Evolutionary conservation across 1,140 invertebrate species (phyloP).

Genomic region (Drosophila ambigua): DNA sequence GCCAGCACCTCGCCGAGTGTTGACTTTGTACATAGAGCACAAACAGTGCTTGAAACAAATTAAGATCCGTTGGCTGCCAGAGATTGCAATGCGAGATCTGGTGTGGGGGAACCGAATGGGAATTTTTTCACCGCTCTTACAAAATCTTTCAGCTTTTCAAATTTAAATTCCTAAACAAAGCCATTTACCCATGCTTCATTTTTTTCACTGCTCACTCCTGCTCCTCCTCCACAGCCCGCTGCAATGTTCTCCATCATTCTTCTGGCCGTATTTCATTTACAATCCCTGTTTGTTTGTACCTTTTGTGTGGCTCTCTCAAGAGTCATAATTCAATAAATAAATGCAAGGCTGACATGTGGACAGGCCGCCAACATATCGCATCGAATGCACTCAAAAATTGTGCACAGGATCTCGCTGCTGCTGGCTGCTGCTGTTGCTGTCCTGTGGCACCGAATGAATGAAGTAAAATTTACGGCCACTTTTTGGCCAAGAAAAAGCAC

Average conservation of each 20-base stretch:
- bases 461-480: slow-evolving; percentile 73
- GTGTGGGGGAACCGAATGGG: too few relatives aligned
- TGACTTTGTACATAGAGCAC: slow-evolving; percentile 25
- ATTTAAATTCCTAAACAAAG: too few relatives aligned
- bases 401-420: slow-evolving; percentile 27
- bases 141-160: too few relatives aligned
- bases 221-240: too few relatives aligned
- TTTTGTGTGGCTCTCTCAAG: slow-evolving; percentile 10
- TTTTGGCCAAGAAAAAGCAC: slow-evolving; percentile 63
- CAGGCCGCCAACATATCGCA: slow-evolving; percentile 68
- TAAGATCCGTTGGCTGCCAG: slow-evolving; percentile 11
- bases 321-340: slow-evolving; percentile 77
- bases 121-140: too few relatives aligned
- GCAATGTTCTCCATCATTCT: slow-evolving; percentile 4
- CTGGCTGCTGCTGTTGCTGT: slow-evolving; percentile 3
- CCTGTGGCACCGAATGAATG: slow-evolving; percentile 48
- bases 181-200: background rate
- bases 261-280: background rate
- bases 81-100: slow-evolving; percentile 9
- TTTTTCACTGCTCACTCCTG: too few relatives aligned
- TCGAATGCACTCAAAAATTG: slow-evolving; percentile 67
- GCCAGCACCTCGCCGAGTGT: slow-evolving; percentile 2
- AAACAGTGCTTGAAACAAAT: slow-evolving; percentile 31
- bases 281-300: slow-evolving; percentile 1
- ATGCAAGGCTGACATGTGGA: slow-evolving; percentile 73